Base-by-base conservation (phyloP, 23 tunicate genomes). In the Phallusia fumigata region DNA sequence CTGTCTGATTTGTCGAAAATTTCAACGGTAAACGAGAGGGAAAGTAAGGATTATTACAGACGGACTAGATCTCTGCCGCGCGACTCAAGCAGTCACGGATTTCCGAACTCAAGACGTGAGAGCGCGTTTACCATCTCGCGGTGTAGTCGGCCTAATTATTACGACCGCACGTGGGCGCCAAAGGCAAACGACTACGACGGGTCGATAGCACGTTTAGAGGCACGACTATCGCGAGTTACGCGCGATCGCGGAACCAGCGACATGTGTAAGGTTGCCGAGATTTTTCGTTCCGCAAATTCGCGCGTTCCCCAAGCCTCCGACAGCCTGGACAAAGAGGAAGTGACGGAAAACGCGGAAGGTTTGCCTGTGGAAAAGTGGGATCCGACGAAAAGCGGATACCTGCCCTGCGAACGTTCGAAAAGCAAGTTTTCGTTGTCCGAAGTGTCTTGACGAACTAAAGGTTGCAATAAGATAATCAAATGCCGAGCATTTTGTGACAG, bases 81-180 rank as follows among this genome's bases (percentile, higher is more conserved):
- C 69, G 69, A 58, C 28, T 11, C 69, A 21, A 21, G 28, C 16
- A 13, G 69, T 24, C 28, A 22, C 69, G 28, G 3, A 21, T 58
- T 6, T 24, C 69, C 69, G 26, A 3, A 24, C 69, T 58, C 16
- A 3, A 8, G 26, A 58, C 69, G 69, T 21, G 28, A 16, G 8
- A 24, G 69, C 3, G 26, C 69, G 26, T 58, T 16, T 24, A 58
- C 69, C 1, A 58, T 58, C 69, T 22, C 69, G 69, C 69, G 69
- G 15, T 58, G 69, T 24, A 24, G 26, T 58, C 69, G 69, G 28
- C 26, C 69, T 11, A 58, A 58, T 16, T 58, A 58, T 24, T 24
- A 58, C 69, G 69, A 58, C 16, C 69, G 69, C 16, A 58, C 69
- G 69, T 21, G 26, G 69, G 69, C 69, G 69, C 28, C 69, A 58